Evolutionary conservation across 2,113 vertebrate species (phyloP).

Genomic region (Python bivittatus): DNA sequence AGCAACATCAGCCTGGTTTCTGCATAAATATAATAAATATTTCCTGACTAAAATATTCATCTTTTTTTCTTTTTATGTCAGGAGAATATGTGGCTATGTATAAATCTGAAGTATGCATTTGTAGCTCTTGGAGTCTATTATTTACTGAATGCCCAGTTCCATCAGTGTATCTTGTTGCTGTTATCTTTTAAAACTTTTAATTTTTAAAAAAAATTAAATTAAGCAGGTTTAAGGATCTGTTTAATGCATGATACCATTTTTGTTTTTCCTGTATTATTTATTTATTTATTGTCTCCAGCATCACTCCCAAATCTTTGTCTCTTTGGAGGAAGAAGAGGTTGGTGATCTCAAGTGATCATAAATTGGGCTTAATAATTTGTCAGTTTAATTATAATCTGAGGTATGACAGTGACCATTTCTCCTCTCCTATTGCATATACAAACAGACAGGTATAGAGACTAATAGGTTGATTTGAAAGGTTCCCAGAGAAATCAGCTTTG

Average conservation of each 20-base stretch:
- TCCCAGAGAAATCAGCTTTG: not conserved
- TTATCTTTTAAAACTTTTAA: not conserved
- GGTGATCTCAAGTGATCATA: not conserved
- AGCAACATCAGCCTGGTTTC: not conserved
- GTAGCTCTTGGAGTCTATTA: not conserved
- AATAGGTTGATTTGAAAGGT: not conserved
- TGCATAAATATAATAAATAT: conserved; percentile 1
- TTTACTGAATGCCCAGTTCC: not conserved
- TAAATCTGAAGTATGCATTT: not conserved
- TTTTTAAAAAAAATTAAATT: not conserved
- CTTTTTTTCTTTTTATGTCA: not conserved
- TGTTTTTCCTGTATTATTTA: not conserved
- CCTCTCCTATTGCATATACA: not conserved
- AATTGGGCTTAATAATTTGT: not conserved
- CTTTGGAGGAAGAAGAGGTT: not conserved
- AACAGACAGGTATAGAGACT: not conserved
- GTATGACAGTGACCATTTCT: not conserved
- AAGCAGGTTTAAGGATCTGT: not conserved
- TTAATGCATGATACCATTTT: not conserved
- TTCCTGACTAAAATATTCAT: conserved; percentile 11
- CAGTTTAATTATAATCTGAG: not conserved
- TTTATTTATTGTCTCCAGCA: not conserved
- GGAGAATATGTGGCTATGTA: not conserved
- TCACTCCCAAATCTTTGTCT: not conserved
- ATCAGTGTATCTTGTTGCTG: not conserved